Conservation (phyloP, 2,797 vertebrate genomes). For the Pseudochaenichthys georgianus region DNA sequence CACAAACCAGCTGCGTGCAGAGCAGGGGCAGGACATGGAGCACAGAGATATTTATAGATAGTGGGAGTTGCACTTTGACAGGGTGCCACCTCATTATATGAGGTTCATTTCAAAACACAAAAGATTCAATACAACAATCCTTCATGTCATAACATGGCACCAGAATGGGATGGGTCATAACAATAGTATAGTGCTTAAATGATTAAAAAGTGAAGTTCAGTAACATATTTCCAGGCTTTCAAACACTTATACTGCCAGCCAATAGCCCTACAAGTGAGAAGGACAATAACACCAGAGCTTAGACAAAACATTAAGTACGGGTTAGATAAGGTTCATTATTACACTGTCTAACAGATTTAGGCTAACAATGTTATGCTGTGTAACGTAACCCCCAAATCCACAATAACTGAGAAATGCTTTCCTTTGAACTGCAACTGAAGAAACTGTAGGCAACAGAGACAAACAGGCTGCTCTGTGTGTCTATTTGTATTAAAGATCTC, state of each 20-base stretch:
- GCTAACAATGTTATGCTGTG: conserved; percentile 16
- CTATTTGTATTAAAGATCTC: conserved; percentile 30
- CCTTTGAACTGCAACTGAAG: too few species aligned
- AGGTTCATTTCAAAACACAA: conserved; percentile 42
- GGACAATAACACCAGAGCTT: conserved; percentile 5
- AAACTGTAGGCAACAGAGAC: conserved; percentile 59
- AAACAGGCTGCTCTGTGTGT: conserved; percentile 53
- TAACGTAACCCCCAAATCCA: conserved; percentile 33
- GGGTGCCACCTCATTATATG: conserved; percentile 54
- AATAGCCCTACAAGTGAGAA: not conserved
- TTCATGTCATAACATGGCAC: conserved; percentile 20
- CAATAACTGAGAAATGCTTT: conserved; percentile 35
- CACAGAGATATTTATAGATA: conserved; percentile 76
- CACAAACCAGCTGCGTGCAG: conserved; percentile 68
- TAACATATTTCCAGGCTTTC: conserved; percentile 9
- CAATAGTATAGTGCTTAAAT: not conserved
- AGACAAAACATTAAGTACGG: conserved; percentile 13
- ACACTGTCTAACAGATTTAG: conserved; percentile 2
- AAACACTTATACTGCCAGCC: not conserved
- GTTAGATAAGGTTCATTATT: conserved; percentile 3
- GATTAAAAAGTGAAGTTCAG: conserved; percentile 5
- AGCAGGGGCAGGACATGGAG: conserved; percentile 62
- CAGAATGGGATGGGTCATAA: not conserved
- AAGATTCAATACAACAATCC: conserved; percentile 28
- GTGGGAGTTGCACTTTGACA: conserved; percentile 65